These are phyloP conservation scores for Gymnocheta viridis DNA, from an alignment of 2,888 invertebrate species.

Conservation along the genomic window DNA sequence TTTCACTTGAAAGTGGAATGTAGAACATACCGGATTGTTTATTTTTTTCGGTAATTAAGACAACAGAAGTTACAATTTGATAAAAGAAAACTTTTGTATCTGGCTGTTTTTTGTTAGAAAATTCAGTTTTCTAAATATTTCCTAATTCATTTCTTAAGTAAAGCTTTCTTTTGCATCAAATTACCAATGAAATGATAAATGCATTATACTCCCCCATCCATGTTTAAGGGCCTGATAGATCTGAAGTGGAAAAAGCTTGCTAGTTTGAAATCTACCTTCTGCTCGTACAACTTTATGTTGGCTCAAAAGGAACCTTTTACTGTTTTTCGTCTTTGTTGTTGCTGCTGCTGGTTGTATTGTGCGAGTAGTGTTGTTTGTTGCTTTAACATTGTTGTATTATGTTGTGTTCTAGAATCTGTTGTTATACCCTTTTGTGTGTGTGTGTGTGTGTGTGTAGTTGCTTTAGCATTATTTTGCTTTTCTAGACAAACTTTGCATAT, in stretches of 20 bases:
- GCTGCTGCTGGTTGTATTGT: conserved; percentile 45
- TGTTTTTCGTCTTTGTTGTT: conserved; percentile 37
- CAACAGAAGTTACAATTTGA: not conserved
- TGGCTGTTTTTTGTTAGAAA: not conserved
- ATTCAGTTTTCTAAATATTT: not conserved
- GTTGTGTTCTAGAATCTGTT: conserved; percentile 55
- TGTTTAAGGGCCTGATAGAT: not conserved
- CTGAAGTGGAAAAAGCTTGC: conserved; percentile 29
- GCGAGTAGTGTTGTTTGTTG: conserved; percentile 64
- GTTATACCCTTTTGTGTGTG: conserved; percentile 22
- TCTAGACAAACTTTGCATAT: conserved; percentile 66
- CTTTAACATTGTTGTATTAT: conserved; percentile 32
- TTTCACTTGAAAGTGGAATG: too few relatives aligned
- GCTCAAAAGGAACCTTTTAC: conserved; percentile 44
- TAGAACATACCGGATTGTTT: too few relatives aligned
- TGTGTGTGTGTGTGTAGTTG: conserved; percentile 10
- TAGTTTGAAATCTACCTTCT: conserved; percentile 43
- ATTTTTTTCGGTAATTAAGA: too few relatives aligned
- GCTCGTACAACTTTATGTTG: conserved; percentile 54
- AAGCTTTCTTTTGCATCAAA: not conserved
- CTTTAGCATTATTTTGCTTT: conserved; percentile 30
- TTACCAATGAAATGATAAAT: conserved; percentile 13
- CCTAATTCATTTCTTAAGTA: not conserved
- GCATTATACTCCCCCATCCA: conserved; percentile 5
- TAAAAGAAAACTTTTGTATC: not conserved